A percentile compares a stretch with the other conserved stretches of the same genome.
Evolutionary conservation across 2,797 vertebrate species (phyloP).

Genomic region (Ctenosaura bakeri): DNA sequence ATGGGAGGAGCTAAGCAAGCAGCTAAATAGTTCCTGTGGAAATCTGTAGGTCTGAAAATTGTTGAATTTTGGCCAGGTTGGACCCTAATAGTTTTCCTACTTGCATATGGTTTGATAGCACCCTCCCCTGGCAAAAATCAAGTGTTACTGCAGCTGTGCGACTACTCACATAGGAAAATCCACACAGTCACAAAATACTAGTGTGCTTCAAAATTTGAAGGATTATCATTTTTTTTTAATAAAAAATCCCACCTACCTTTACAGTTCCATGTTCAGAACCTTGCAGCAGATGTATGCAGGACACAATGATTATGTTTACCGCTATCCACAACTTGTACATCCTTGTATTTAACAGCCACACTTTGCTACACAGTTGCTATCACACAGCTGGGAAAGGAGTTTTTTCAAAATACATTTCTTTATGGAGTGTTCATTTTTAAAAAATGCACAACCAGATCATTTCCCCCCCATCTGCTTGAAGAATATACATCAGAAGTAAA

Average conservation of each 20-base stretch:
- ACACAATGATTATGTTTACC: conserved; percentile 81
- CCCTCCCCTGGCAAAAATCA: neutral
- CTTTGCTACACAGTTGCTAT: conserved; percentile 71
- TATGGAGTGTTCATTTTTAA: conserved; percentile 50
- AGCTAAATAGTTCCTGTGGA: neutral
- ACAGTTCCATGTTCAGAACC: conserved; percentile 77
- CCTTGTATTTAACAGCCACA: conserved; percentile 75
- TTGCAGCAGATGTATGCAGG: conserved; percentile 78
- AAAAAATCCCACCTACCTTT: conserved; percentile 78
- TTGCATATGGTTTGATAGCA: neutral
- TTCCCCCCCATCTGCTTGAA: conserved; percentile 31
- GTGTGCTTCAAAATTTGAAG: neutral
- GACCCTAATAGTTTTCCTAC: neutral
- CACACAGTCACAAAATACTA: conserved; percentile 23
- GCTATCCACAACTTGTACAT: conserved; percentile 81
- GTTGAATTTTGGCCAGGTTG: neutral
- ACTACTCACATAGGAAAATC: conserved; percentile 28
- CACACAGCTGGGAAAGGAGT: conserved; percentile 66
- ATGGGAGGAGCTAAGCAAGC: neutral
- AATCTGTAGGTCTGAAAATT: neutral
- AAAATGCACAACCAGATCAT: conserved; percentile 61
- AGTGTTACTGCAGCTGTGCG: neutral
- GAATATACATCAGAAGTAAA: conserved; percentile 65
- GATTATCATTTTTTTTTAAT: conserved; percentile 1
- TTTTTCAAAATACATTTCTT: conserved; percentile 80